These are phyloP conservation scores for Pantelozetes paolii DNA, from an alignment of 2,888 invertebrate genomes.

Conservation along the genomic window DNA sequence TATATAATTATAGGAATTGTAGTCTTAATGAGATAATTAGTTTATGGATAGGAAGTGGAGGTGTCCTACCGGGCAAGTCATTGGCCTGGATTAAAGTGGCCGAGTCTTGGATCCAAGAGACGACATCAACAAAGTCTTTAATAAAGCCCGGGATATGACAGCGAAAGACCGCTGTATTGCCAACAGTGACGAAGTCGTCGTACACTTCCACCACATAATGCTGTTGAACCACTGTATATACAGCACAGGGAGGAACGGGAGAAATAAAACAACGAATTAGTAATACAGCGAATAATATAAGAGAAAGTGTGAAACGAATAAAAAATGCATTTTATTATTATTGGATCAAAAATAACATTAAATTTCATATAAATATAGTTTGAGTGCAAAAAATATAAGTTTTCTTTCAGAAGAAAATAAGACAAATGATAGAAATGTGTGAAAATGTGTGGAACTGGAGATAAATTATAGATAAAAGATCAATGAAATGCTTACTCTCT, in stretches of 20 bases:
- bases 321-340: too few species aligned
- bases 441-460: slow-evolving; percentile 36
- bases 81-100: slow-evolving; percentile 35
- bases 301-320: too few species aligned
- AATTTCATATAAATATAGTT: slow-evolving; percentile 28
- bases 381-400: slow-evolving; percentile 2
- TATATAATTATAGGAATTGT: too few species aligned
- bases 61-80: slow-evolving; percentile 24
- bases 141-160: slow-evolving; percentile 47
- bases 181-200: slow-evolving; percentile 48
- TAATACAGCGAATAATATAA: neutral
- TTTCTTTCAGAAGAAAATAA: slow-evolving; percentile 26
- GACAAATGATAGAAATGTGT: slow-evolving; percentile 35
- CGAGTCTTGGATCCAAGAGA: slow-evolving; percentile 42
- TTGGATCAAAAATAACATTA: slow-evolving; percentile 15
- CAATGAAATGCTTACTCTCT: neutral
- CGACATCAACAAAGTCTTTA: slow-evolving; percentile 45
- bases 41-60: too few species aligned
- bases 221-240: slow-evolving; percentile 45
- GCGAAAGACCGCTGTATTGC: slow-evolving; percentile 48
- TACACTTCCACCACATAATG: slow-evolving; percentile 48
- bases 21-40: too few species aligned
- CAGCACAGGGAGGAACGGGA: slow-evolving; percentile 14
- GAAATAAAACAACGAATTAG: slow-evolving; percentile 1
- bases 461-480: slow-evolving; percentile 34